Evolutionary conservation across 2,797 vertebrate genomes (phyloP).

Genomic region (Galagoides demidoff): DNA sequence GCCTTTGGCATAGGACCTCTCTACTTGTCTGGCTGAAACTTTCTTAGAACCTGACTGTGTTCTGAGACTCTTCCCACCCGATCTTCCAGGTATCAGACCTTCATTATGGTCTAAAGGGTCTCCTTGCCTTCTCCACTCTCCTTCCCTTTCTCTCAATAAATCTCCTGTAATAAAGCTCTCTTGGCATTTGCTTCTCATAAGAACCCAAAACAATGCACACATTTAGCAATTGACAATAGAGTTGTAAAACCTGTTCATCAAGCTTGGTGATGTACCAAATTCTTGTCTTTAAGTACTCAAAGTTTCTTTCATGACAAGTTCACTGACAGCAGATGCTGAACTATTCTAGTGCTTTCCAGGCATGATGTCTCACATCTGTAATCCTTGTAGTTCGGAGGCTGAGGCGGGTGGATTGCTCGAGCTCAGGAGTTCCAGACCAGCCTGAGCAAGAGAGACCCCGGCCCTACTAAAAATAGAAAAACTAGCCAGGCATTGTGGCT

Average conservation of each 20-base stretch:
- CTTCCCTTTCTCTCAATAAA: not conserved
- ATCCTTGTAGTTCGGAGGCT: too few relatives aligned
- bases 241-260: not conserved
- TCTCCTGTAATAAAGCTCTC: not conserved
- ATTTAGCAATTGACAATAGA: slow-evolving; percentile 1
- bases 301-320: slow-evolving; percentile 10
- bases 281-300: not conserved
- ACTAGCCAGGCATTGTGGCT: too few relatives aligned
- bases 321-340: not conserved
- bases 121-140: not conserved
- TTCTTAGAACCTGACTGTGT: not conserved
- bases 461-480: too few relatives aligned
- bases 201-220: not conserved
- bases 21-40: not conserved
- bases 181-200: not conserved
- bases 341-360: not conserved
- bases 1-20: not conserved
- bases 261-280: not conserved
- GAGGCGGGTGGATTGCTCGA: too few relatives aligned
- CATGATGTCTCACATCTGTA: too few relatives aligned
- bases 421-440: too few relatives aligned
- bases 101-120: not conserved
- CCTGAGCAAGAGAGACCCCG: too few relatives aligned
- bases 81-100: not conserved
- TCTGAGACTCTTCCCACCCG: not conserved